Base-by-base conservation (phyloP, 1,140 invertebrate genomes). In the Cecropterus lyciades region DNA sequence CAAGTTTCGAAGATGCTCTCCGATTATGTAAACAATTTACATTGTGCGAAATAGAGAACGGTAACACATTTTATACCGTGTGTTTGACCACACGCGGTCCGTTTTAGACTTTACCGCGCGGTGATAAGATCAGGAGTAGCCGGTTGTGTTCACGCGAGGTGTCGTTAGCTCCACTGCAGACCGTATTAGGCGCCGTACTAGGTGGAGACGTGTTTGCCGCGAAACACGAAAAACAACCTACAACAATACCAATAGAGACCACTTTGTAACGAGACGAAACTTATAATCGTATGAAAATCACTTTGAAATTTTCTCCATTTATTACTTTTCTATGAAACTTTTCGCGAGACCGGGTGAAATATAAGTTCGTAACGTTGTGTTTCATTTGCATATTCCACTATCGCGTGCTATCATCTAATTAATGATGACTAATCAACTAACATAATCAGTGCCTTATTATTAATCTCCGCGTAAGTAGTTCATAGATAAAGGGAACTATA, bases 11-110 rank as follows among this genome's bases (percentile, higher is more conserved):
- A 66, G 65, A 72, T 74, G 67, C 72, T 64, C 46, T 40, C 63
- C 70, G 64, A 42, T 70, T 72, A 72, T 71, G 73, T 75, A 73
- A 78, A 78, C 73, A 75, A 78, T 71, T 78, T 73, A 66, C 69
- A 70, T 66, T 70, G 67, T 70, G 73, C 70, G 66, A 77, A 72
- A 69, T 52, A 68, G 62, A 67, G 45, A n/a, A 63, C 60, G 17
- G 49, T 52, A 30, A 30, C 51, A 42, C n/a, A 63, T 52, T 63
- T 49, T 60, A 49, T 49, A 60, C 13, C 57, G 17, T 24, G 49
- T 0, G 15, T 62, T 49, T 13, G 37, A 16, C 14, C 13, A 40
- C 11, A 11, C 45, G 27, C 27, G 14, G 17, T 9, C 15, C 14
- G 30, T 62, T 62, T 62, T 62, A 16, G 57, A 62, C 57, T 62